Evolutionary conservation across 2,888 invertebrate species (phyloP).

Genomic region (Bembecia ichneumoniformis): DNA sequence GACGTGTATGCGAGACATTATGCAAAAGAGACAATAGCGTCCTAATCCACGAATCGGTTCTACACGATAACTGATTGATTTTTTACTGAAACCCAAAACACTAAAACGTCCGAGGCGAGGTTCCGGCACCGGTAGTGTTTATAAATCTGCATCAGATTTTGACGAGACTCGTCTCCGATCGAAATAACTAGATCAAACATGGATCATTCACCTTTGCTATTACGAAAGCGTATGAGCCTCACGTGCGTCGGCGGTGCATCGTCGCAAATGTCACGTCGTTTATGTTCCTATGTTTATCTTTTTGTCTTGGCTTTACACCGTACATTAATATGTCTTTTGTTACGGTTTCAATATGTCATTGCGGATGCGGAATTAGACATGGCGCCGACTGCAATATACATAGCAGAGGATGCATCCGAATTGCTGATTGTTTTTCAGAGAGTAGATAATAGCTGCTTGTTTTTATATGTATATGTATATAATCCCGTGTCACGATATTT

Average conservation of each 20-base stretch:
- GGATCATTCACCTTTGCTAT: conserved; percentile 60
- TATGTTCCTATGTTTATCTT: conserved; percentile 23
- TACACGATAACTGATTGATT: background rate
- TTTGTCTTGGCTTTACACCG: background rate
- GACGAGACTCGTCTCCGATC: background rate
- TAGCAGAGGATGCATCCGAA: no score
- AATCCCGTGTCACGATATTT: no score
- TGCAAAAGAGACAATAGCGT: no score
- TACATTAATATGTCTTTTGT: no score
- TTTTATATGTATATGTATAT: no score
- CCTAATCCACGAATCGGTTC: no score
- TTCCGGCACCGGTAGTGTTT: background rate
- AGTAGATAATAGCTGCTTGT: no score
- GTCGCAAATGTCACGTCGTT: conserved; percentile 57
- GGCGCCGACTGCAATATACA: no score
- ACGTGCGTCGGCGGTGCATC: conserved; percentile 20
- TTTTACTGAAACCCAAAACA: background rate
- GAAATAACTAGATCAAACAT: conserved; percentile 19
- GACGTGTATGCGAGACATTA: no score
- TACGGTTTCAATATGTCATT: no score
- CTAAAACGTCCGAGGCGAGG: background rate
- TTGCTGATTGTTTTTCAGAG: no score
- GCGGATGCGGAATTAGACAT: no score
- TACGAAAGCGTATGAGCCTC: conserved; percentile 34
- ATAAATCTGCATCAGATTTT: background rate